Base-by-base conservation (phyloP, 2,888 invertebrate genomes). In the Patella depressa region DNA sequence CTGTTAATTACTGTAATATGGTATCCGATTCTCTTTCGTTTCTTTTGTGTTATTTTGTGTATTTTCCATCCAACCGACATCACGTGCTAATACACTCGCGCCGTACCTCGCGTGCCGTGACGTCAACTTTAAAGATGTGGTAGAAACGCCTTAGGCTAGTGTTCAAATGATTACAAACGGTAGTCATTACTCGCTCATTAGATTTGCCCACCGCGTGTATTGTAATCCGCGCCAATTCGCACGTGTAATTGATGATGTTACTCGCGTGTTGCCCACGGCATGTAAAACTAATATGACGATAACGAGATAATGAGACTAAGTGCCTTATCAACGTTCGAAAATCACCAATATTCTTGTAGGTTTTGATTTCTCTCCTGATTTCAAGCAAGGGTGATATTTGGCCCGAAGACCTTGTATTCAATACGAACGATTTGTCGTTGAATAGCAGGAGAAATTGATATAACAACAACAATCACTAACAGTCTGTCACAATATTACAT, bases 81-180 rank as follows among this genome's bases (percentile, higher is more conserved):
- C 65, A 65, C 65, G 65, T 65, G 65, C 65, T 65, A 17, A 19
- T 65, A 24, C 24, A 45, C 45, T 45, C 45, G 45, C 45, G 45
- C 59, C 59, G 54, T 70, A 53, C 70, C 70, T 75, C 71, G 75
- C 75, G 75, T 71, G 54, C 54, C 55, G 55, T 75, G 75, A 75
- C 75, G 75, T 75, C 75, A 75, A 70, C 69, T 70, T 70, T 45
- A 34, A 75, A 70, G 65, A 71, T 71, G 71, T 54, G 53, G 70
- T 57, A 71, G 70, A 57, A 24, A 71, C 71, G 75, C 75, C 75
- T 53, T 24, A 54, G 75, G 75, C 71, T 54, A 75, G 53, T 45
- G 75, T 75, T 75, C 71, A 75, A 75, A 75, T 75, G 75, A 75
- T 75, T 75, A 75, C 75, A 76, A 76, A 76, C 76, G 76, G 72